Evolutionary conservation across 2,888 invertebrate genomes (phyloP), one percentile per base, ranked within the genome.

Genomic region (Criorhina ranunculi): DNA sequence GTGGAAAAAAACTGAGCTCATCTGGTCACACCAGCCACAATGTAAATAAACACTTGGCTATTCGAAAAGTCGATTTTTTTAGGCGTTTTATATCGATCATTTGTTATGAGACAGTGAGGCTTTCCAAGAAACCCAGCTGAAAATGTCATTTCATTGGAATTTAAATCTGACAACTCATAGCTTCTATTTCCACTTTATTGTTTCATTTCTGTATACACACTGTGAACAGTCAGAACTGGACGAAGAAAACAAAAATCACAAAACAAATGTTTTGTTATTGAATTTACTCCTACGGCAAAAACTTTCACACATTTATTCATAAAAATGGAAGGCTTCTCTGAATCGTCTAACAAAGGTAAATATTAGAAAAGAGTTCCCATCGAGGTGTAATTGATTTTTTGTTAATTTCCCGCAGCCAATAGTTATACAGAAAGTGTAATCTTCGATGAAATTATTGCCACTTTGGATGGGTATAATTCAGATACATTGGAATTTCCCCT

Each of bases 381-480:
- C 8, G n/a, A 12, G 17, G 6, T 44, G 31, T 40, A 12, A 3
- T 24, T 33, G 1, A 31, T 15, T 19, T 4, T n/a, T 17, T n/a
- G 0, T 6, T 8, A 46, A 3, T 35, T 11, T 42, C 67, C 40
- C 9, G 12, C 51, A 79, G 79, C 17, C 6, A 55, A 51, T 44
- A 9, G 64, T 33, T 64, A 66, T 53, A 24, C 59, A 6, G 80
- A 85, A 15, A 76, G 37, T 33, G 64, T 33, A 15, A 70, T 80
- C 11, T 85, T 69, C 40, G 85, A 85, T 3, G 70, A 76, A 9
- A 85, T 85, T 19, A n/a, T 85, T 5, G 69, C 75, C 2, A 80
- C 80, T 31, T 55, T 85, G 17, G 59, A 57, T 40, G 51, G 15
- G 12, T 69, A 62, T 8, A 31, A 17, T 8, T 60, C 44, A 12